Evolutionary conservation across 2,113 vertebrate genomes (phyloP).

Genomic region (Emydocephalus ijimae): DNA sequence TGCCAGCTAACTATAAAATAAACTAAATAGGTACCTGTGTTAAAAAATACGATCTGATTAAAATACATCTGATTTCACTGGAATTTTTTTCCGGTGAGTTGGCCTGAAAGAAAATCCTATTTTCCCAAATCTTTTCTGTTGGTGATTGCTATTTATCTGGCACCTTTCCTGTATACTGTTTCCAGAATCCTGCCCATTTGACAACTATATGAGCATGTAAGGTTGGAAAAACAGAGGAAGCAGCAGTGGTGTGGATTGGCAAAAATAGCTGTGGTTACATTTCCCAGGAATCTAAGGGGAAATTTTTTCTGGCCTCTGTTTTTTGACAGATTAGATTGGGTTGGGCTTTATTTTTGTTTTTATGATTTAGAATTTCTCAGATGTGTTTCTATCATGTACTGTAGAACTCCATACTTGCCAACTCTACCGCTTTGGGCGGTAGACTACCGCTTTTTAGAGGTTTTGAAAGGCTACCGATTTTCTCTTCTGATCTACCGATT

Average conservation of each 20-base stretch:
- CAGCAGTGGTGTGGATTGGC: not conserved
- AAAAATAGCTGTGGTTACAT: not conserved
- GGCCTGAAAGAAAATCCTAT: not conserved
- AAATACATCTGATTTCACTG: not conserved
- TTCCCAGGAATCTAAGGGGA: not conserved
- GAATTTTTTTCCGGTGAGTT: not conserved
- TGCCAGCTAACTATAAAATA: not conserved
- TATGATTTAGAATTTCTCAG: not conserved
- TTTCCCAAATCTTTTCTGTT: not conserved
- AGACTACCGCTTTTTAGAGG: too few species aligned
- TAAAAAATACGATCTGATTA: not conserved
- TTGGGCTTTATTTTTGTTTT: not conserved
- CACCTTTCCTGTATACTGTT: not conserved
- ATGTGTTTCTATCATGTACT: not conserved
- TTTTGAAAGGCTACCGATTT: too few species aligned
- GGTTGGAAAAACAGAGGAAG: not conserved
- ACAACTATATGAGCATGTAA: not conserved
- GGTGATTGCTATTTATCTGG: not conserved
- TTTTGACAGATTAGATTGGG: not conserved
- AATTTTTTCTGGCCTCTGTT: not conserved
- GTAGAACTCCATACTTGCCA: too few species aligned
- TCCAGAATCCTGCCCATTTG: not conserved
- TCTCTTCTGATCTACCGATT: too few species aligned
- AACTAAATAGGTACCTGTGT: not conserved
- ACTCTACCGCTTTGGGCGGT: too few species aligned